Conservation (phyloP, 2,113 vertebrate species). For the Trinectes maculatus region DNA sequence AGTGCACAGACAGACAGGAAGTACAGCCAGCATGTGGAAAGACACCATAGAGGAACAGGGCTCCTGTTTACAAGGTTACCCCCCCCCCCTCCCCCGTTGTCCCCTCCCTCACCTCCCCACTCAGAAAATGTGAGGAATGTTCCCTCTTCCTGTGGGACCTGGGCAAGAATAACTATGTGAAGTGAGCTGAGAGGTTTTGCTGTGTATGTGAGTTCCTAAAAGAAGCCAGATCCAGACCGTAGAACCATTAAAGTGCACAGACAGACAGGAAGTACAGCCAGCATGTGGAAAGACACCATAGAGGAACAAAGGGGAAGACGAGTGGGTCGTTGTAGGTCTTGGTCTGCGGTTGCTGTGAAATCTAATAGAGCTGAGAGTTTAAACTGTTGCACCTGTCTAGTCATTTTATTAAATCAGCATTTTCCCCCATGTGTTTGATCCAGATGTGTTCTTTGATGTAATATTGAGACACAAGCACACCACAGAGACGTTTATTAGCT, state of each 20-base stretch:
- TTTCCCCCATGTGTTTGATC: constrained; percentile 36
- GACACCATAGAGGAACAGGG: constrained; percentile 56
- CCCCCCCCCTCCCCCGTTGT: constrained; percentile 29
- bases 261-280: constrained; percentile 62
- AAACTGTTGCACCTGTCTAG: constrained; percentile 56
- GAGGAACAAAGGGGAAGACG: constrained; percentile 40
- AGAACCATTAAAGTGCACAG: constrained; percentile 36
- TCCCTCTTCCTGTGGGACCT: constrained; percentile 82
- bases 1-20: constrained; percentile 62
- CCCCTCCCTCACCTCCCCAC: constrained; percentile 58
- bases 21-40: constrained; percentile 42
- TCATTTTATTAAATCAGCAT: constrained; percentile 58
- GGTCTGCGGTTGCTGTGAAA: constrained; percentile 32
- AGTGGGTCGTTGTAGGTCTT: constrained; percentile 18
- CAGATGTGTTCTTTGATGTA: constrained; percentile 55
- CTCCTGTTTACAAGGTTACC: constrained; percentile 64
- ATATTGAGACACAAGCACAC: constrained; percentile 51
- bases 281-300: constrained; percentile 45
- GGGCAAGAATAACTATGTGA: constrained; percentile 60
- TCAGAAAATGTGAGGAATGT: constrained; percentile 82
- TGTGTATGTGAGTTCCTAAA: constrained; percentile 13
- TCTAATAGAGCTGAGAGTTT: constrained; percentile 43
- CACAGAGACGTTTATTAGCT: constrained; percentile 50
- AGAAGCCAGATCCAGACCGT: constrained; percentile 34
- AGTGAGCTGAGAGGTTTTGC: constrained; percentile 33